phyloP scores from a whole-genome alignment of 2,888 invertebrate species.

The Nyleta sp. region DNA sequence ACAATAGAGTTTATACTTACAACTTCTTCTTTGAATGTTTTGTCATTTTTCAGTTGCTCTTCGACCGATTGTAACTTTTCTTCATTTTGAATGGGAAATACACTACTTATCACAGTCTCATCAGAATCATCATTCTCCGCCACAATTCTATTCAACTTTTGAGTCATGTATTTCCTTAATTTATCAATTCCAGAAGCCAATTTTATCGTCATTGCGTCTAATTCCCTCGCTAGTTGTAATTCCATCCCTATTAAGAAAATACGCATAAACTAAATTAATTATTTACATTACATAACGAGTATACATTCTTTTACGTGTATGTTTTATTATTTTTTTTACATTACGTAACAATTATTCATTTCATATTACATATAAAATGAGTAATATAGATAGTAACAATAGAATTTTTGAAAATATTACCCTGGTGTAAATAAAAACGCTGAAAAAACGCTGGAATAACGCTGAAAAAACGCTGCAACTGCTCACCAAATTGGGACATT shows the following conservation, averaged over 20 bases:
- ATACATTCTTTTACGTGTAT: too few relatives aligned
- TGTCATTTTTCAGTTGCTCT: neutral
- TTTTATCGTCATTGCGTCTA: neutral
- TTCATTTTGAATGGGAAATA: neutral
- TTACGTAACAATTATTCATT: too few relatives aligned
- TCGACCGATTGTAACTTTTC: neutral
- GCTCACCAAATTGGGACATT: too few relatives aligned
- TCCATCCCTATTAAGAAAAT: slow-evolving; percentile 10
- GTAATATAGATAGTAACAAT: too few relatives aligned
- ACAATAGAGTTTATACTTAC: neutral
- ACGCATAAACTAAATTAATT: too few relatives aligned
- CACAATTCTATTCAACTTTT: neutral
- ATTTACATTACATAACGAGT: too few relatives aligned
- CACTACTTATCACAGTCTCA: neutral
- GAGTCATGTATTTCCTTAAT: neutral
- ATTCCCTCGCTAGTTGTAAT: neutral
- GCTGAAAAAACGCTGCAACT: too few relatives aligned
- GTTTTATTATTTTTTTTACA: too few relatives aligned
- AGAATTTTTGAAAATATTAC: too few relatives aligned
- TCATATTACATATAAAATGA: too few relatives aligned
- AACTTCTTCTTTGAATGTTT: slow-evolving; percentile 1
- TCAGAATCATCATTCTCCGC: neutral
- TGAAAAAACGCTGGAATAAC: too few relatives aligned
- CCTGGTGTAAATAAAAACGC: too few relatives aligned
- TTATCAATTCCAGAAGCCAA: neutral